phyloP scores from a whole-genome alignment of 2,113 vertebrate genomes.

The Sciurus niger region DNA sequence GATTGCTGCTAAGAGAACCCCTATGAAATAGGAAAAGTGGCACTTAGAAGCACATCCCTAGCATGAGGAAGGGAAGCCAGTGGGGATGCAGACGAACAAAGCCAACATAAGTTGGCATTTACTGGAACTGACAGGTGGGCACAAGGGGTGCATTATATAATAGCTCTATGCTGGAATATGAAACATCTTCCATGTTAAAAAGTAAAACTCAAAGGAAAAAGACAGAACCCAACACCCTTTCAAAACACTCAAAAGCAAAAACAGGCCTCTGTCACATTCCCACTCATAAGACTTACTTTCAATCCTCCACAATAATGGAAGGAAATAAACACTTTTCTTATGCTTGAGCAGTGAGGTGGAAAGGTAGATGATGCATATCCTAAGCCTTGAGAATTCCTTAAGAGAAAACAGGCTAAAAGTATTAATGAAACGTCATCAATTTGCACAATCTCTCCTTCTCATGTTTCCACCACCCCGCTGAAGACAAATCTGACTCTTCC shows the following conservation, averaged over 20 bases:
- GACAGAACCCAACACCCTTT: not conserved
- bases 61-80: no score
- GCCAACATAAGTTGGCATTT: no score
- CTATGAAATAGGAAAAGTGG: no score
- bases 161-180: not conserved
- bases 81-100: not conserved
- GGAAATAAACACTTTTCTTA: not conserved
- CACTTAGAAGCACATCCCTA: not conserved
- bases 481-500: not conserved
- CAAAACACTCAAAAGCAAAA: conserved; percentile 55
- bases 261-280: not conserved
- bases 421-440: not conserved
- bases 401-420: not conserved
- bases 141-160: not conserved
- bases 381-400: conserved; percentile 21
- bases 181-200: conserved; percentile 21
- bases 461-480: not conserved
- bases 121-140: not conserved
- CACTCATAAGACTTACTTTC: conserved; percentile 10
- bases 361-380: not conserved
- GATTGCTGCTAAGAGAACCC: no score
- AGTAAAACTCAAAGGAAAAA: not conserved
- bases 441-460: not conserved
- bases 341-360: not conserved
- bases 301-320: not conserved